Conservation (phyloP, 2,888 invertebrate species). For the Adelphocoris suturalis region DNA sequence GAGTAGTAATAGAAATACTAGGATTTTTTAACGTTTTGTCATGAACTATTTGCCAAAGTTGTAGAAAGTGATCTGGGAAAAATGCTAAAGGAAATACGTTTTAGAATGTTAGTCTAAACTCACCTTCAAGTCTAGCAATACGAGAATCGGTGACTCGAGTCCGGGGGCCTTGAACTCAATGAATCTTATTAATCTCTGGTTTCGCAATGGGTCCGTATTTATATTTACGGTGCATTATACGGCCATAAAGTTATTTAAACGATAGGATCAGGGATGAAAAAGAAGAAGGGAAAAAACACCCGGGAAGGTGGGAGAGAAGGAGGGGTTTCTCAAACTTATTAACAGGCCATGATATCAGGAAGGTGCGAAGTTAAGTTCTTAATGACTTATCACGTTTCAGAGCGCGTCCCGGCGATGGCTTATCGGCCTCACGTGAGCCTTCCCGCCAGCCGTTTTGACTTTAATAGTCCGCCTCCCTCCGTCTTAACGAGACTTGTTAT, state of each 20-base stretch:
- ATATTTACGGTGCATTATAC: slow-evolving; percentile 63
- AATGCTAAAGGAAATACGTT: too few relatives aligned
- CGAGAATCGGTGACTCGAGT: slow-evolving; percentile 2
- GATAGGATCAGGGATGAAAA: slow-evolving; percentile 51
- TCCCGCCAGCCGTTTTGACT: slow-evolving; percentile 55
- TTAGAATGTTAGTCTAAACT: not conserved
- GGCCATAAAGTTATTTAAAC: slow-evolving; percentile 67
- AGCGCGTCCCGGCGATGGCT: slow-evolving; percentile 62
- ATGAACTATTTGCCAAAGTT: too few relatives aligned
- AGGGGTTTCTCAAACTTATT: slow-evolving; percentile 63
- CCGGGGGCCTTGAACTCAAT: slow-evolving; percentile 49
- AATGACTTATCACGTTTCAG: slow-evolving; percentile 70
- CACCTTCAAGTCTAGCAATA: not conserved
- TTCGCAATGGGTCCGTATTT: slow-evolving; percentile 56
- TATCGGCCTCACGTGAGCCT: slow-evolving; percentile 68
- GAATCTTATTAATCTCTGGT: slow-evolving; percentile 61
- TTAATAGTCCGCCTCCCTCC: slow-evolving; percentile 45
- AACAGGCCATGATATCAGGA: slow-evolving; percentile 63
- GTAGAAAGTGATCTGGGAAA: too few relatives aligned
- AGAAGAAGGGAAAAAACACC: slow-evolving; percentile 18
- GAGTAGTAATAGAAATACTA: too few relatives aligned
- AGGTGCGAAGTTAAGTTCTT: slow-evolving; percentile 70
- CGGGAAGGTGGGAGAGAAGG: slow-evolving; percentile 30
- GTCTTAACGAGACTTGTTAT: slow-evolving; percentile 61
- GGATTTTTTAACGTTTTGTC: too few relatives aligned